Conservation (phyloP, 2,888 invertebrate species). For the Malthinus seriepunctatus region DNA sequence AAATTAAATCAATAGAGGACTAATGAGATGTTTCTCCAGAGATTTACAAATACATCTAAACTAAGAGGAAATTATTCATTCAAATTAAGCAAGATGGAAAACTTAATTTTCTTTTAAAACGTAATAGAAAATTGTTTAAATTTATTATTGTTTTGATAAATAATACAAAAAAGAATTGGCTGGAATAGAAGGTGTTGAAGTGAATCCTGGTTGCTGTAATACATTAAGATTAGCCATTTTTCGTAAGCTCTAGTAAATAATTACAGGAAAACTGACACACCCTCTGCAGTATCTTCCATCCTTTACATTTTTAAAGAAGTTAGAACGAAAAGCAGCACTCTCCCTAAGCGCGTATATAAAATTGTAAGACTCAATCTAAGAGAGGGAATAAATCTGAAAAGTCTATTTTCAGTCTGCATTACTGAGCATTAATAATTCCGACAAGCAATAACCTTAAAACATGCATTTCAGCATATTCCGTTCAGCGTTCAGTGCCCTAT, state of each 20-base stretch:
- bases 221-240: conserved; percentile 2
- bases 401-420: conserved; percentile 50
- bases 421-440: conserved; percentile 50
- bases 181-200: neutral
- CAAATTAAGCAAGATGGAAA: neutral
- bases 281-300: conserved; percentile 14
- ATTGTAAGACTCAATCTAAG: conserved; percentile 45
- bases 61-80: no score
- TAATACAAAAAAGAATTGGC: neutral
- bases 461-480: conserved; percentile 49
- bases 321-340: conserved; percentile 25
- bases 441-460: conserved; percentile 49
- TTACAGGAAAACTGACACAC: conserved; percentile 11
- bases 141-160: no score
- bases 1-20: no score
- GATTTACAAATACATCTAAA: no score
- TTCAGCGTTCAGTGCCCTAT: conserved; percentile 39
- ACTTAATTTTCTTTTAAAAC: neutral
- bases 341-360: conserved; percentile 41
- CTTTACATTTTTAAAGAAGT: conserved; percentile 23
- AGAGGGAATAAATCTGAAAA: conserved; percentile 49
- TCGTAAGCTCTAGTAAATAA: conserved; percentile 18
- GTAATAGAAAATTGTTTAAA: neutral
- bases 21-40: no score
- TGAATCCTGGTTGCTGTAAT: neutral